Conservation (phyloP, 2,113 vertebrate species). For the Aleadryas rufinucha region DNA sequence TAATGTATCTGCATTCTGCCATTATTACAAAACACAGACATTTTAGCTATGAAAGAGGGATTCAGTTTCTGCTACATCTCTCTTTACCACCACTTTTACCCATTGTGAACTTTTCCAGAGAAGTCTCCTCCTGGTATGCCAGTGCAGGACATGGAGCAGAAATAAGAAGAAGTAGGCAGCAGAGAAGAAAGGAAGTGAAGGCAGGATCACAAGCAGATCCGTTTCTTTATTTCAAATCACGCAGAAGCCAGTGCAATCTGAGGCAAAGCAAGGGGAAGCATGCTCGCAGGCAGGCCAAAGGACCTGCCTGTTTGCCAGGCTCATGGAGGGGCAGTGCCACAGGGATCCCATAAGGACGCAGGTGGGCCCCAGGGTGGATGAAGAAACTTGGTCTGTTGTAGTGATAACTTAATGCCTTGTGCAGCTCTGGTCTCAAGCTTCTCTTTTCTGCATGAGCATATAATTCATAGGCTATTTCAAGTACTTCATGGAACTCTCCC, state of each 20-base stretch:
- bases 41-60: not conserved
- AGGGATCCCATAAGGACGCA: not conserved
- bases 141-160: not conserved
- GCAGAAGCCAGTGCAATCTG: not conserved
- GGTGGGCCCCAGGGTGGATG: not conserved
- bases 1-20: not conserved
- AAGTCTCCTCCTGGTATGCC: not conserved
- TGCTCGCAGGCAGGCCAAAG: not conserved
- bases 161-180: not conserved
- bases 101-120: not conserved
- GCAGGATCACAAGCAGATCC: not conserved
- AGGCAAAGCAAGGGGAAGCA: not conserved
- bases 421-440: not conserved
- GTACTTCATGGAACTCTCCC: not conserved
- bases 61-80: not conserved
- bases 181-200: not conserved
- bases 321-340: not conserved
- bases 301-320: not conserved
- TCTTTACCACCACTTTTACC: not conserved
- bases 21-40: not conserved
- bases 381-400: not conserved
- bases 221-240: not conserved
- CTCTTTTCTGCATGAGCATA: not conserved
- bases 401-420: not conserved
- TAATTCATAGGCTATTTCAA: not conserved